These are phyloP conservation scores for Biston betularia DNA, from an alignment of 2,888 invertebrate genomes.

Conservation along the genomic window DNA sequence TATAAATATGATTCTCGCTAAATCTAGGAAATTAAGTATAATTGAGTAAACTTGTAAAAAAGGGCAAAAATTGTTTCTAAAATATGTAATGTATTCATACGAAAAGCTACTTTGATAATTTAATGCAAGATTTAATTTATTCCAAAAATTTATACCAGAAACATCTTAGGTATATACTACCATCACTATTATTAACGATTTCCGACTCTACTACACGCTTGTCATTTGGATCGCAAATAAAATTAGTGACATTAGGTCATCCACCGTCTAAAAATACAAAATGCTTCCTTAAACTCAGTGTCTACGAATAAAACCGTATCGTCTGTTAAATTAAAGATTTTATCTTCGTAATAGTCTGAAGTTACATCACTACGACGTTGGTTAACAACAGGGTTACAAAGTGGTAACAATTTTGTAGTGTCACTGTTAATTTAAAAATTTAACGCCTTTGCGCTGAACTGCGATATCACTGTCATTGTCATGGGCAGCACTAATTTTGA, in stretches of 20 bases:
- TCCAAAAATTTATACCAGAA: too few species aligned
- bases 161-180: too few species aligned
- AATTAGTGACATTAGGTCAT: constrained; percentile 39
- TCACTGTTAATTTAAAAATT: constrained; percentile 54
- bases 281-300: constrained; percentile 38
- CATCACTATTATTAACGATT: constrained; percentile 5
- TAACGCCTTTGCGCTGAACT: constrained; percentile 47
- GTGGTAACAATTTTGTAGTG: constrained; percentile 45
- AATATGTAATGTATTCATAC: too few species aligned
- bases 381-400: constrained; percentile 36
- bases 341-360: constrained; percentile 32
- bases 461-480: constrained; percentile 66
- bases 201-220: constrained; percentile 24
- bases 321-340: constrained; percentile 40
- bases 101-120: too few species aligned
- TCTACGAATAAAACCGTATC: constrained; percentile 24
- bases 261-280: constrained; percentile 28
- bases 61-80: too few species aligned
- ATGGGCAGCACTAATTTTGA: constrained; percentile 9
- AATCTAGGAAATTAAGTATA: too few species aligned
- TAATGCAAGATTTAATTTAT: too few species aligned
- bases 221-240: constrained; percentile 28
- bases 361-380: constrained; percentile 37
- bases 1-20: too few species aligned
- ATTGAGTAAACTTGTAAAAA: too few species aligned